Base-by-base conservation (phyloP, 1,140 invertebrate species). In the Aphelenchoides fujianensis region DNA sequence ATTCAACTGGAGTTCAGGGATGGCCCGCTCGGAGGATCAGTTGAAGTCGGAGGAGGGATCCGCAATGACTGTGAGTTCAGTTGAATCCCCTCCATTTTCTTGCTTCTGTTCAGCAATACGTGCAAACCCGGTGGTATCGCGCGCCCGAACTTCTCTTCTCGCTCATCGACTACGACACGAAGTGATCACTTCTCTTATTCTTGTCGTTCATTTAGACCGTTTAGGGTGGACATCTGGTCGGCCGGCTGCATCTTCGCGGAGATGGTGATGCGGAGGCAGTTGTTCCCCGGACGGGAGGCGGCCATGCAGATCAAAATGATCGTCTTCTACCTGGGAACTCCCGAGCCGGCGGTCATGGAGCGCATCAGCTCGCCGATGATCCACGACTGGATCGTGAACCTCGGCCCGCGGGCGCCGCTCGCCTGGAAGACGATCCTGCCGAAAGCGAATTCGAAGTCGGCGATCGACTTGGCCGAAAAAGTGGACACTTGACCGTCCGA, bases 251-350 rank as follows among this genome's bases (percentile, higher is more conserved):
- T n/a, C n/a, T n/a, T n/a, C n/a, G n/a, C n/a, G n/a, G n/a, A n/a
- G n/a, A n/a, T n/a, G n/a, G n/a, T n/a, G n/a, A n/a, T n/a, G n/a
- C n/a, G 95, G 68, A 88, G 94, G 71, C 98, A 98, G 76, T 88
- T 98, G 34, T 98, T 98, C 87, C 95, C 95, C 30, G 96, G 95
- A 73, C 91, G 91, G 76, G 95, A 98, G 89, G 95, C 74, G 3
- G 67, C 62, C n/a, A 80, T 64, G 41, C 76, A 78, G 62, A 80
- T 78, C 1, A 79, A 78, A 75, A 78, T 78, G 76, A 77, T 78
- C 28, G 73, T 79, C 36, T 77, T 27, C 54, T 78, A 78, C 54
- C 54, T 78, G 31, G 76, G 76, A 2, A 77, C 78, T 12, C 76
- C 76, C 9, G 48, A 63, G 7, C 34, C 12, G 1, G 70, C 71